Conservation (phyloP, 92 coral and sea anemone genomes). For the Meandrina meandrites region DNA sequence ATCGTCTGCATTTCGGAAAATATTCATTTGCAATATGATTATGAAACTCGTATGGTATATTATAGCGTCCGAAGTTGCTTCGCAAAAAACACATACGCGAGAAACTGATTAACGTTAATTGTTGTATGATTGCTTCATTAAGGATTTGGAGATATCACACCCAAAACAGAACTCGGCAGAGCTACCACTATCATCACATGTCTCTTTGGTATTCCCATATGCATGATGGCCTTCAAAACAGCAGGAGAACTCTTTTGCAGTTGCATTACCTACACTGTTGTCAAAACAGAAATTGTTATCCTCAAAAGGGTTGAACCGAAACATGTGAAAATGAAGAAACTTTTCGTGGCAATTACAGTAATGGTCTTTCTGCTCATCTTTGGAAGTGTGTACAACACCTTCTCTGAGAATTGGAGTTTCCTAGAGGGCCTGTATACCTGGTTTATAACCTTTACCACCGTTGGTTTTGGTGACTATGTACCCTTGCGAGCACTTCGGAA, state of each 20-base stretch:
- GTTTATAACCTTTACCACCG: conserved; percentile 37
- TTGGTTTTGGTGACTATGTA: conserved; percentile 35
- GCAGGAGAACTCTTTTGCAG: conserved; percentile 9
- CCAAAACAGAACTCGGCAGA: conserved; percentile 20
- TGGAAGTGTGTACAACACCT: neutral
- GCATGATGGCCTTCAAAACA: conserved; percentile 21
- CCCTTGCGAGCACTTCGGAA: neutral
- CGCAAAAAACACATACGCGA: too few species aligned
- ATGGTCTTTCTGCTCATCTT: neutral
- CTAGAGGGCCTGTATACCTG: conserved; percentile 27
- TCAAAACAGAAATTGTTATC: neutral
- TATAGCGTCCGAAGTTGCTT: too few species aligned
- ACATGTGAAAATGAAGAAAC: neutral
- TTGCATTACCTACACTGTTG: neutral
- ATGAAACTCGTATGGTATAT: too few species aligned
- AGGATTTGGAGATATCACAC: conserved; percentile 38
- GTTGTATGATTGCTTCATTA: too few species aligned
- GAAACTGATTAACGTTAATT: too few species aligned
- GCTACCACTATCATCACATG: conserved; percentile 23
- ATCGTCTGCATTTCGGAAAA: too few species aligned
- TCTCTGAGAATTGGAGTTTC: conserved; percentile 23
- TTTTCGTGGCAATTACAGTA: neutral
- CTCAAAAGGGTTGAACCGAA: neutral
- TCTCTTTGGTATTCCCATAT: conserved; percentile 17
- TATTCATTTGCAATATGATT: too few species aligned